Evolutionary conservation across 1,140 invertebrate species (phyloP), one percentile per base, ranked within the genome.

Genomic region (Paramacrobiotus metropolitanus): DNA sequence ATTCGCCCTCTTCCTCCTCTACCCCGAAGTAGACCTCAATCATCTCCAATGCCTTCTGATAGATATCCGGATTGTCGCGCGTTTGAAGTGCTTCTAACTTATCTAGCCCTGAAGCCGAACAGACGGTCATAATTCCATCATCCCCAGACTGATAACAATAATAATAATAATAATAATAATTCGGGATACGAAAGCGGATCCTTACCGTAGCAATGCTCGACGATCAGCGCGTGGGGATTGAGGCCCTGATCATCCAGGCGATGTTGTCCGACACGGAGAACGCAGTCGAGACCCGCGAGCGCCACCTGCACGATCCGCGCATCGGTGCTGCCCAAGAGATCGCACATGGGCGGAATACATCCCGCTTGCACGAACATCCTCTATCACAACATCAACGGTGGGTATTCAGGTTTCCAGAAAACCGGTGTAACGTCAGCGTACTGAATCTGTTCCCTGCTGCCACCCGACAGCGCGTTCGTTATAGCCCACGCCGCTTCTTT

Each of bases 401-500:
- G n/a, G n/a, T n/a, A n/a, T n/a, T n/a, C n/a, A n/a, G n/a, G n/a
- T n/a, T n/a, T n/a, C n/a, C n/a, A n/a, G n/a, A n/a, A n/a, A n/a
- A n/a, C n/a, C n/a, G n/a, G n/a, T n/a, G n/a, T n/a, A 45, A 59
- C 55, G 2, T 63, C 59, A 40, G 28, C 68, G 66, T 82, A 86
- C 77, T 82, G 79, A 67, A 96, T 92, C 77, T 96, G 92, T 67
- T 88, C 87, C 1, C 86, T 81, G 1, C 85, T 87, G 21, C 92
- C 93, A 29, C 91, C 91, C 62, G 87, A 93, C 1, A 91, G 94
- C 0, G 91, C 88, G 75, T 97, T 97, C 1, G 92, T 94, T 60
- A 97, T 91, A 2, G 91, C 90, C 93, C 93, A 96, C 0, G 90
- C 90, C 1, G 88, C 91, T 76, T 97, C 92, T 77, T 95, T 96